Evolutionary conservation across 2,113 vertebrate genomes (phyloP).

Genomic region (Xenopus laevis): DNA sequence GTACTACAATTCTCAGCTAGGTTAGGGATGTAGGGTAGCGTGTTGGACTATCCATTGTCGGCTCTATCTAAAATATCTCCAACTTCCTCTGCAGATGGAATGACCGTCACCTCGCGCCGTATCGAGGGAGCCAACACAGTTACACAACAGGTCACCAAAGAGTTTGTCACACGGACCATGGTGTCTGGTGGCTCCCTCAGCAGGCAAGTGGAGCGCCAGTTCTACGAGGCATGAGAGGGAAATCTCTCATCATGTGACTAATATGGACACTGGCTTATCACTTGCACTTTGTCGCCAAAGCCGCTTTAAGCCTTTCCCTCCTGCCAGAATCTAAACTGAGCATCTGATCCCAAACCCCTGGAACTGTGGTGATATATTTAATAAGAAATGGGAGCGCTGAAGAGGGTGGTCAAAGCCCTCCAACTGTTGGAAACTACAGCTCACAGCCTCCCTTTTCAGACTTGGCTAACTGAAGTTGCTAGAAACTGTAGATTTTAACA

Average conservation of each 20-base stretch:
- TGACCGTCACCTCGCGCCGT: constrained; percentile 75
- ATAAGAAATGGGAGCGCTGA: background rate
- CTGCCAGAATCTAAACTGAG: background rate
- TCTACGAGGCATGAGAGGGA: constrained; percentile 78
- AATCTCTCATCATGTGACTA: too few relatives aligned
- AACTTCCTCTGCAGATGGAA: constrained; percentile 64
- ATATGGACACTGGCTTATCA: constrained; percentile 1
- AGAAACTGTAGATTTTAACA: too few relatives aligned
- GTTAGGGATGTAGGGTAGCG: too few relatives aligned
- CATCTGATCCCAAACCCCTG: background rate
- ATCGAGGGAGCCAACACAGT: constrained; percentile 77
- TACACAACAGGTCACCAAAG: constrained; percentile 84
- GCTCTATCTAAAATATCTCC: too few relatives aligned
- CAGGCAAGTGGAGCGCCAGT: constrained; percentile 75
- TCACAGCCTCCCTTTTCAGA: background rate
- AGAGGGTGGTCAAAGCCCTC: background rate
- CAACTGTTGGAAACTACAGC: background rate
- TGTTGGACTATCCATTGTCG: too few relatives aligned
- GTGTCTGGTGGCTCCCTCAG: constrained; percentile 67
- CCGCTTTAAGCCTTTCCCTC: constrained; percentile 5
- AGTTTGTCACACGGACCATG: constrained; percentile 82
- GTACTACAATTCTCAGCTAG: too few relatives aligned
- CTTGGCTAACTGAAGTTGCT: too few relatives aligned
- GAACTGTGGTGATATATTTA: background rate
- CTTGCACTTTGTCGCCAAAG: background rate